Percentiles rank a stretch among this genome's conserved stretches.
phyloP scores from a whole-genome alignment of 2,888 invertebrate genomes.

The Disparrhopalites patrizii region DNA sequence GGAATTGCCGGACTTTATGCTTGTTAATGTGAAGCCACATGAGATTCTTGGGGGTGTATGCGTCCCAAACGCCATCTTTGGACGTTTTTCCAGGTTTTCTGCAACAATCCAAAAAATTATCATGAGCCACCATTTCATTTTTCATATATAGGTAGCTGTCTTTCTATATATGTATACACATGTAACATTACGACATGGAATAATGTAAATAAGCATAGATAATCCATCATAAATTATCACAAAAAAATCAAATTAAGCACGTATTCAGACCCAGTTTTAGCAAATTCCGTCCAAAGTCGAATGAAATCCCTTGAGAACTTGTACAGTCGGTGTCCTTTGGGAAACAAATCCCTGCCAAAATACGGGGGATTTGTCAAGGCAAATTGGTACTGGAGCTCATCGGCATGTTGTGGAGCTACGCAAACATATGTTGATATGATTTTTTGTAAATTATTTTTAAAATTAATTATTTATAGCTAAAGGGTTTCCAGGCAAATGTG shows the following conservation, averaged over 20 bases:
- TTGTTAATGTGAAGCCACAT: conserved; percentile 7
- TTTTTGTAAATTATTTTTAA: no score
- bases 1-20: not conserved
- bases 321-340: not conserved
- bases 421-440: not conserved
- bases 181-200: no score
- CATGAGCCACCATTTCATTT: no score
- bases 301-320: conserved; percentile 19
- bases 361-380: not conserved
- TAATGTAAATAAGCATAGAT: no score
- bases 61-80: conserved; percentile 13
- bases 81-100: conserved; percentile 13
- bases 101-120: no score
- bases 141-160: no score
- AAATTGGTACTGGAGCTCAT: not conserved
- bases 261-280: conserved; percentile 18
- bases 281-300: conserved; percentile 10
- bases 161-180: no score
- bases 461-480: no score
- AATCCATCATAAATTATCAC: no score
- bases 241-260: no score
- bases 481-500: no score
- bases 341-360: not conserved
- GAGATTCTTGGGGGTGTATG: not conserved
- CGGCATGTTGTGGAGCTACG: not conserved